Base-by-base conservation (phyloP, 2,797 vertebrate genomes). In the Orientallactaga sibirica region DNA sequence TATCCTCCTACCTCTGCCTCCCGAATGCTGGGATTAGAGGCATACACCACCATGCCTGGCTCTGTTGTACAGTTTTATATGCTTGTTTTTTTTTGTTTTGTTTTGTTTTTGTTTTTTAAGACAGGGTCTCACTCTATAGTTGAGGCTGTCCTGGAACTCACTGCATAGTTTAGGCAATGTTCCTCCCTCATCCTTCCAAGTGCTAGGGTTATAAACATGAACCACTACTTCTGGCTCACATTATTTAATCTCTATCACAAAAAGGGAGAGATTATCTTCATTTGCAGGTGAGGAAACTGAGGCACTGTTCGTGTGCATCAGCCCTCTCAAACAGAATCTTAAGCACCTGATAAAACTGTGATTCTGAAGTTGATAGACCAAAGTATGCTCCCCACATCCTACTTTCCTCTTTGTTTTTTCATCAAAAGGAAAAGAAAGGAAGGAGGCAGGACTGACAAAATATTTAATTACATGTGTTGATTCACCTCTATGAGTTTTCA, bases 401-500 rank as follows among this genome's bases (percentile, higher is more conserved):
- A 2, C 48, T 83, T 94, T 68, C 43, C 41, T 78, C 67, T 74
- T 83, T 95, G 27, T 8, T 48, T 94, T 94, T 86, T 77, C 70
- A 88, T 85, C 41, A 84, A 66, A 37, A 79, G 27, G 33, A 70
- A 92, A 88, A 91, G 52, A 25, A 88, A 74, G 61, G 52, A 86
- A 85, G 88, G 70, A 48, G 90, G 86, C 83, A 77, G n/a, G 73
- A 86, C 33, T 90, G 68, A 74, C 64, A 95, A 79, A 73, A 70
- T 94, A 83, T 88, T 87, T 92, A 77, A 86, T 62, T 75, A 41
- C 62, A 37, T 64, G 37, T 68, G 29, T 41, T 95, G 94, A 95
- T 73, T 96, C 94, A 92, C 41, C 41, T 81, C 93, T 84, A 6
- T 73, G 71, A 86, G 33, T 92, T 93, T 95, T 86, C 94, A 93